These are phyloP conservation scores for Euplagia quadripunctaria DNA, from an alignment of 2,888 invertebrate species.

Conservation along the genomic window DNA sequence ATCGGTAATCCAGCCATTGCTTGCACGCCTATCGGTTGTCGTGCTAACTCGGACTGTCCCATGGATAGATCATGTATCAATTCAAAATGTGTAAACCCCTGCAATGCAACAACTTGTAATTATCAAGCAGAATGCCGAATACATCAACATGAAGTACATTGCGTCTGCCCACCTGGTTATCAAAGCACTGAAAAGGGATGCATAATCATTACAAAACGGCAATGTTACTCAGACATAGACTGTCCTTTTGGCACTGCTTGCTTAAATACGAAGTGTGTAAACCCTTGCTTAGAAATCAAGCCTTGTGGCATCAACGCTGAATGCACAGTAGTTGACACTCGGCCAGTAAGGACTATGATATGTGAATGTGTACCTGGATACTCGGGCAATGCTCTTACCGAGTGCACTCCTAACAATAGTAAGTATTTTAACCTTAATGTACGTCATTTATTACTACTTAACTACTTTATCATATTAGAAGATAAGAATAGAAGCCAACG, in stretches of 20 bases:
- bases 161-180: conserved; percentile 93
- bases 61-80: conserved; percentile 93
- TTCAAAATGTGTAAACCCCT: conserved; percentile 92
- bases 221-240: conserved; percentile 93
- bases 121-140: conserved; percentile 92
- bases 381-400: conserved; percentile 94
- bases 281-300: conserved; percentile 92
- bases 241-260: conserved; percentile 95
- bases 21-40: conserved; percentile 94
- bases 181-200: conserved; percentile 90
- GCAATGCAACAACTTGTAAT: conserved; percentile 90
- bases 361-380: conserved; percentile 95
- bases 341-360: conserved; percentile 95
- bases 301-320: conserved; percentile 94
- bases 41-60: conserved; percentile 93
- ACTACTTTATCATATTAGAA: background rate
- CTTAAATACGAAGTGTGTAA: conserved; percentile 92
- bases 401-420: conserved; percentile 91
- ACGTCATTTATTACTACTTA: background rate
- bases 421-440: conserved; percentile 69
- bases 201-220: conserved; percentile 85
- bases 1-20: conserved; percentile 93
- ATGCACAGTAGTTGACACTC: conserved; percentile 93
- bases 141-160: conserved; percentile 92
- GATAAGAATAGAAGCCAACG: background rate